Evolutionary conservation across 2,113 vertebrate genomes (phyloP), one percentile per base, ranked within the genome.

Genomic region (Oreochromis aureus): DNA sequence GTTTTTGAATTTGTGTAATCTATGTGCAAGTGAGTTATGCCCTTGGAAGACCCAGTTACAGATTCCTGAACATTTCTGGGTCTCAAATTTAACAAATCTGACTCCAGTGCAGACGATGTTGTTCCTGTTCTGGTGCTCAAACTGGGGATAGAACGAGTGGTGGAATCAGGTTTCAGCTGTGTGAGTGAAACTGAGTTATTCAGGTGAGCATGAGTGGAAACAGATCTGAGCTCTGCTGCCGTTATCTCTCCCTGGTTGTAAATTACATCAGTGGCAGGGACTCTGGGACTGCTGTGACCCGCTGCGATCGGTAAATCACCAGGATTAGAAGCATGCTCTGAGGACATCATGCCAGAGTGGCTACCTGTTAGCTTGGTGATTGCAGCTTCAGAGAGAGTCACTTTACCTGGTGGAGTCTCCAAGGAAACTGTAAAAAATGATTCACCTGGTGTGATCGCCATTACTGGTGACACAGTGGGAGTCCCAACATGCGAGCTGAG

Each of bases 251-350:
- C 78, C 53, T 54, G 86, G 85, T 86, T 89, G 86, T 93, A 89
- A 91, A 92, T 90, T 87, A 92, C 87, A 91, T 87, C 85, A 85
- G 91, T 91, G 82, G 82, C 78, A 73, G 86, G 63, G 88, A 86
- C 84, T 86, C 44, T 59, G 53, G 85, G n/a, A 79, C 86, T 89
- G 85, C 55, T 27, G 16, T 89, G 89, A 91, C 92, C 89, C 10
- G 15, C 81, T 87, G 90, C 84, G 88, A 80, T 86, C 81, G 81
- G 83, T 95, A 95, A 94, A 94, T 94, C 94, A 93, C 36, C 82
- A 44, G 89, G 88, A 91, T 92, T 90, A 90, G 93, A 91, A 88
- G 82, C 80, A 78, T 84, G 48, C 89, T 94, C 90, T 24, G 51
- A 83, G 87, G 91, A 92, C 61, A 82, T 83, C 11, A 18, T 81